Evolutionary conservation across 2,113 vertebrate genomes (phyloP), one percentile per base, ranked within the genome.

Genomic region (Elephantulus edwardii): DNA sequence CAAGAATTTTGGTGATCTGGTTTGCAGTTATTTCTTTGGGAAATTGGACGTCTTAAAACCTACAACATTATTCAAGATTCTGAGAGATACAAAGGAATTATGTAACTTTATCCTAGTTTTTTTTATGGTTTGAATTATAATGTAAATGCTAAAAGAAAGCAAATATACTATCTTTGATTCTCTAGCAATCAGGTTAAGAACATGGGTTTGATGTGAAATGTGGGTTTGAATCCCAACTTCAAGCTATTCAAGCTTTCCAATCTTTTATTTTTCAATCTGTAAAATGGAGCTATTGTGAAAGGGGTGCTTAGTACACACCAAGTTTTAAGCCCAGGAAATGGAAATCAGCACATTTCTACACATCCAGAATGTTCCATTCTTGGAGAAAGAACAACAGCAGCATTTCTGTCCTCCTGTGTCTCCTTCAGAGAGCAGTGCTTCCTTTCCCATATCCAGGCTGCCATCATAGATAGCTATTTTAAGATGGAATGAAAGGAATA

Each of bases 401-500:
- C n/a, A n/a, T 60, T 48, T 83, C 76, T 28, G 3, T 58, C 40
- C 75, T 40, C 56, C 56, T 54, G 16, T 0, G 26, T 79, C 22
- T 89, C 46, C 13, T 85, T 48, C 76, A 44, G 40, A 90, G 48
- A 48, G 38, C 38, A 42, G 22, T 38, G 58, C 22, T 40, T 56
- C n/a, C 30, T 38, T 82, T 58, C 76, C 24, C 50, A 56, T 50
- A n/a, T 16, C 52, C 58, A 17, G 28, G 35, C 33, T 14, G 24
- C 58, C 83, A 68, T 48, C 20, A 62, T 6, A 72, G 70, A 62
- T 6, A 72, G 70, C 46, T 86, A 16, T 40, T 78, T 83, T 80
- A 77, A 79, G 46, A 77, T 48, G 74, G 62, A 86, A 86, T 92
- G 64, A 50, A 90, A 86, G 83, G 16, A 77, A 58, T 78, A 86